These are phyloP conservation scores for Xenentodon cancila DNA, from an alignment of 2,797 vertebrate genomes.

Conservation along the genomic window DNA sequence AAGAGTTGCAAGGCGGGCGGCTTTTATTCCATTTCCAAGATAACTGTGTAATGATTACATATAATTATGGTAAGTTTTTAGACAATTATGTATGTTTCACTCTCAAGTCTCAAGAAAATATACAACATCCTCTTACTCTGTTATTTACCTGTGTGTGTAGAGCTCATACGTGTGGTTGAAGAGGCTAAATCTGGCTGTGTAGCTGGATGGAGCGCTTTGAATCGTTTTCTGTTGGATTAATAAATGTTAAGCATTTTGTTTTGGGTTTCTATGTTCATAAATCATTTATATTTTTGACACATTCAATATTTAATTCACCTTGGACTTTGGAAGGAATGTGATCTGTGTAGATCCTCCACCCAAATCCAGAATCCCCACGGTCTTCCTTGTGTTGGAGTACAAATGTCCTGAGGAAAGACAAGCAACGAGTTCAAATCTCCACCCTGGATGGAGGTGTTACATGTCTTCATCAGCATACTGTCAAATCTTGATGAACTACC, in stretches of 20 bases:
- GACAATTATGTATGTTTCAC: conserved; percentile 8
- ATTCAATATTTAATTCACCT: conserved; percentile 79
- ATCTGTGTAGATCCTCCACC: conserved; percentile 98
- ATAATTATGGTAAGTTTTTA: conserved; percentile 13
- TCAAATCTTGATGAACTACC: conserved; percentile 13
- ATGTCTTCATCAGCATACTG: background rate
- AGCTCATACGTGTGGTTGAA: conserved; percentile 93
- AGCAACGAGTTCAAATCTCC: conserved; percentile 16
- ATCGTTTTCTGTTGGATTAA: conserved; percentile 89
- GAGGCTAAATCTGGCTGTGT: conserved; percentile 92
- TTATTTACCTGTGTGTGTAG: conserved; percentile 94
- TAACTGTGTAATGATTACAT: conserved; percentile 83
- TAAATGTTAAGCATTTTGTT: background rate
- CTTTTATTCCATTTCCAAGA: conserved; percentile 94
- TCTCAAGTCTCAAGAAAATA: background rate
- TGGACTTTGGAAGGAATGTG: conserved; percentile 93
- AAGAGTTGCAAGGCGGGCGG: conserved; percentile 90
- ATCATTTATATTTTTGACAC: background rate
- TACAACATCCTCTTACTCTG: background rate
- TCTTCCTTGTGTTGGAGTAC: conserved; percentile 87
- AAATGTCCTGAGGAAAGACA: conserved; percentile 87
- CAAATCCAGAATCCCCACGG: conserved; percentile 95
- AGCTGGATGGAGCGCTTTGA: conserved; percentile 85
- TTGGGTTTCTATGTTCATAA: no score
- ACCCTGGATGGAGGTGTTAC: background rate